Conservation (phyloP, 2,888 invertebrate genomes). For the Papilio protenor region DNA sequence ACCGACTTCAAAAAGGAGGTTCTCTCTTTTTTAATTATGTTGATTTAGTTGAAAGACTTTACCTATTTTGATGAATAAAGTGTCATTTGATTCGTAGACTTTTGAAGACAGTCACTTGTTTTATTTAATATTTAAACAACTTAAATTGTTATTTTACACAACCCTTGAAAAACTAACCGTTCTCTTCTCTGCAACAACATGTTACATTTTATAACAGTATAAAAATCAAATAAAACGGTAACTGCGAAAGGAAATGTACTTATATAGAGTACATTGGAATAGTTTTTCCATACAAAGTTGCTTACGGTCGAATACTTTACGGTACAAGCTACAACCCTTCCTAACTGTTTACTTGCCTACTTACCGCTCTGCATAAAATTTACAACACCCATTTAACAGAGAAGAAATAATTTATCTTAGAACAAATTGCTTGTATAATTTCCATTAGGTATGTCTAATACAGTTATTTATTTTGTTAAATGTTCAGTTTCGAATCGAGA, state of each 20-base stretch:
- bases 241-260: slow-evolving; percentile 4
- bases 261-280: background rate
- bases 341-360: slow-evolving; percentile 28
- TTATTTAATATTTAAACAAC: background rate
- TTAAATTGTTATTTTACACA: background rate
- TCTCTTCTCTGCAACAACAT: background rate
- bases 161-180: background rate
- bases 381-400: slow-evolving; percentile 1
- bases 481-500: background rate
- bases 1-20: too few species aligned
- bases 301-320: slow-evolving; percentile 25
- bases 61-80: background rate
- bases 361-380: slow-evolving; percentile 30
- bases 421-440: slow-evolving; percentile 7
- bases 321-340: slow-evolving; percentile 31
- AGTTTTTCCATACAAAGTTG: slow-evolving; percentile 24
- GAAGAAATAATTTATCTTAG: slow-evolving; percentile 17
- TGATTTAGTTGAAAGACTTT: background rate
- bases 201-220: background rate
- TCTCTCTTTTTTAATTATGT: background rate
- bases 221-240: background rate
- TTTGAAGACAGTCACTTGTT: too few species aligned
- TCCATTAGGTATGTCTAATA: background rate
- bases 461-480: background rate
- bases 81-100: background rate